phyloP scores from a whole-genome alignment of 2,113 vertebrate species.

The Ameiurus melas region DNA sequence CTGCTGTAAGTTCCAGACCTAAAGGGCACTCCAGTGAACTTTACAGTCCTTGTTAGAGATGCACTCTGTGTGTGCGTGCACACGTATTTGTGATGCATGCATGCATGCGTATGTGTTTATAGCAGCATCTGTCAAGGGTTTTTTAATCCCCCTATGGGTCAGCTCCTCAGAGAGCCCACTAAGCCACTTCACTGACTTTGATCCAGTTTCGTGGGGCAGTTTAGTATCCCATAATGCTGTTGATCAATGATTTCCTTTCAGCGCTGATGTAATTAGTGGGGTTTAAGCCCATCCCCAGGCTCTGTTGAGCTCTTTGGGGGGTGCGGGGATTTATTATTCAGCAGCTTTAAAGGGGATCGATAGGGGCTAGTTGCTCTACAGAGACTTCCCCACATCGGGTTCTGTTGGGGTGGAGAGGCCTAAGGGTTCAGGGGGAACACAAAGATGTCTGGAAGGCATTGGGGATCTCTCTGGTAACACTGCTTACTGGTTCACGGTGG shows the following conservation, averaged over 20 bases:
- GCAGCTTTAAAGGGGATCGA: slow-evolving; percentile 81
- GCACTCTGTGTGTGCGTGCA: slow-evolving; percentile 42
- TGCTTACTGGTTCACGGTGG: slow-evolving; percentile 7
- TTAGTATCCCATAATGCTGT: slow-evolving; percentile 83
- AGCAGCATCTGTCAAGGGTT: slow-evolving; percentile 28
- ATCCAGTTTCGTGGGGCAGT: slow-evolving; percentile 82
- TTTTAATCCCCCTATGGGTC: slow-evolving; percentile 62
- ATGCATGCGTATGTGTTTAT: slow-evolving; percentile 37
- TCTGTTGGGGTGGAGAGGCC: slow-evolving; percentile 32
- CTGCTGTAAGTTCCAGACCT: background rate
- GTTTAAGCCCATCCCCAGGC: slow-evolving; percentile 75
- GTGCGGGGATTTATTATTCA: slow-evolving; percentile 77
- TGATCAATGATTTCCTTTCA: slow-evolving; percentile 94
- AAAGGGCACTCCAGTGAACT: background rate
- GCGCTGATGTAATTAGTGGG: slow-evolving; percentile 86
- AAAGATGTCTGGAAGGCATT: background rate
- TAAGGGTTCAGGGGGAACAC: slow-evolving; percentile 34
- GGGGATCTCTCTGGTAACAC: slow-evolving; percentile 14
- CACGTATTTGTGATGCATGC: slow-evolving; percentile 21
- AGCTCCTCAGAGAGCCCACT: slow-evolving; percentile 70
- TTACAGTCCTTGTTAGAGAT: slow-evolving; percentile 3
- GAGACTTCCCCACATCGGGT: slow-evolving; percentile 58
- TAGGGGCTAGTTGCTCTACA: slow-evolving; percentile 71
- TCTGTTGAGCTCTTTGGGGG: slow-evolving; percentile 65
- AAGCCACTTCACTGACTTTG: slow-evolving; percentile 82